A percentile compares a stretch with the other conserved stretches of the same genome.
Conservation (phyloP, 1,140 invertebrate species). For the Agraylea sexmaculata region DNA sequence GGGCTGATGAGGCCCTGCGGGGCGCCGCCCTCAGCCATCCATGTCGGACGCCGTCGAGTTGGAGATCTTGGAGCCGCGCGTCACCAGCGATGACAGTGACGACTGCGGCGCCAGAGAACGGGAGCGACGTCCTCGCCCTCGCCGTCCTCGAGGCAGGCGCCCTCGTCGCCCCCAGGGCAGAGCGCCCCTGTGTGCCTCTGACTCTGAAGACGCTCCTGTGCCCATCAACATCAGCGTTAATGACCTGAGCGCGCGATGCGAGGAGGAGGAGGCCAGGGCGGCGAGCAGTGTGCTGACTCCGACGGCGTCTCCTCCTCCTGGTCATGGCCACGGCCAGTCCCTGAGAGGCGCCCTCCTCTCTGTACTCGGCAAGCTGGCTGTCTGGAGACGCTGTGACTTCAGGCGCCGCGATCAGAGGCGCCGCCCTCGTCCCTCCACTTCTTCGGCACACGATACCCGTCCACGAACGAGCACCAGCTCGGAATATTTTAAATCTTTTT, state of each 20-base stretch:
- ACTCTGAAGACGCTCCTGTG: conserved; percentile 4
- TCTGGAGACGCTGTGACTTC: conserved; percentile 42
- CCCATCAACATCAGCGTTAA: conserved; percentile 19
- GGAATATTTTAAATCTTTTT: conserved; percentile 50
- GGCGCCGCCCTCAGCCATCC: too few species aligned
- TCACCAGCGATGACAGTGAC: conserved; percentile 29
- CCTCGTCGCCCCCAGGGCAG: conserved; percentile 23
- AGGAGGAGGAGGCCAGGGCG: conserved; percentile 28
- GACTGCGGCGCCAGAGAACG: conserved; percentile 19
- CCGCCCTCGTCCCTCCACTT: conserved; percentile 26
- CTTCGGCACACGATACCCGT: conserved; percentile 34
- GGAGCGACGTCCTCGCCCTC: conserved; percentile 26
- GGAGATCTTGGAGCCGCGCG: conserved; percentile 14
- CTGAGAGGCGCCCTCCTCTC: conserved; percentile 49
- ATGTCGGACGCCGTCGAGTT: conserved; percentile 17
- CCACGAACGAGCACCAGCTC: conserved; percentile 43
- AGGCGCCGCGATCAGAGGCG: conserved; percentile 34
- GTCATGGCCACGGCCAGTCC: conserved; percentile 22
- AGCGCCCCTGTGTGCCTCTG: conserved; percentile 26
- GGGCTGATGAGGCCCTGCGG: conserved; percentile 7
- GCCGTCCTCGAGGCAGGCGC: conserved; percentile 26
- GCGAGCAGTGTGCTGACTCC: conserved; percentile 26
- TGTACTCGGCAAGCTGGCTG: conserved; percentile 53
- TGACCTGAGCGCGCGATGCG: conserved; percentile 19
- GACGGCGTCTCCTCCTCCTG: conserved; percentile 24